These are phyloP conservation scores for Gnatocerus cornutus DNA, from an alignment of 2,888 invertebrate genomes.

Conservation along the genomic window DNA sequence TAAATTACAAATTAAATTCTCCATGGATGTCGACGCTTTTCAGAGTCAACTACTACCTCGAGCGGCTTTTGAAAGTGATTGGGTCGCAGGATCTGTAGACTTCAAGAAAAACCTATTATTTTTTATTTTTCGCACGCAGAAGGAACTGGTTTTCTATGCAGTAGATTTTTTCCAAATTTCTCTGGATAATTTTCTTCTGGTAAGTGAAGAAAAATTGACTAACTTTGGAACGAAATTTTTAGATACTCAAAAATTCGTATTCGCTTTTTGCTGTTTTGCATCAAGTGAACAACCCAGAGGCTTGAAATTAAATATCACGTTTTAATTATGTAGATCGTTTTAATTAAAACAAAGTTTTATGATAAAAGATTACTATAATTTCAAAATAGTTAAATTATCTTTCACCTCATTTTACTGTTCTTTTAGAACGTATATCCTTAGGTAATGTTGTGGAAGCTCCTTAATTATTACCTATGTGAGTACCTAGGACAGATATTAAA, in stretches of 20 bases:
- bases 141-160: conserved; percentile 27
- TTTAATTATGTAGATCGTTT: background rate
- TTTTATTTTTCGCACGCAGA: conserved; percentile 36
- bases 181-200: conserved; percentile 25
- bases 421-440: no score
- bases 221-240: background rate
- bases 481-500: no score
- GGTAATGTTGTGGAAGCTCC: no score
- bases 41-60: conserved; percentile 34
- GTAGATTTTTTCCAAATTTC: conserved; percentile 36
- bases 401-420: no score
- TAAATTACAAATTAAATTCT: background rate
- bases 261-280: conserved; percentile 34
- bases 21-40: conserved; percentile 1
- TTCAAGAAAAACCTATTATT: conserved; percentile 25
- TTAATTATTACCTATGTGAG: no score
- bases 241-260: conserved; percentile 35
- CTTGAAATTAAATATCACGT: background rate
- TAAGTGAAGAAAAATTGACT: conserved; percentile 5
- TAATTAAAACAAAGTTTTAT: no score
- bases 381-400: no score
- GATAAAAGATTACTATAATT: no score
- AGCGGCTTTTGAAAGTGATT: conserved; percentile 40
- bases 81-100: conserved; percentile 18
- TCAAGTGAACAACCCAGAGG: conserved; percentile 6